These are phyloP conservation scores for Heliornis fulica DNA, from an alignment of 2,113 vertebrate species.

Conservation along the genomic window DNA sequence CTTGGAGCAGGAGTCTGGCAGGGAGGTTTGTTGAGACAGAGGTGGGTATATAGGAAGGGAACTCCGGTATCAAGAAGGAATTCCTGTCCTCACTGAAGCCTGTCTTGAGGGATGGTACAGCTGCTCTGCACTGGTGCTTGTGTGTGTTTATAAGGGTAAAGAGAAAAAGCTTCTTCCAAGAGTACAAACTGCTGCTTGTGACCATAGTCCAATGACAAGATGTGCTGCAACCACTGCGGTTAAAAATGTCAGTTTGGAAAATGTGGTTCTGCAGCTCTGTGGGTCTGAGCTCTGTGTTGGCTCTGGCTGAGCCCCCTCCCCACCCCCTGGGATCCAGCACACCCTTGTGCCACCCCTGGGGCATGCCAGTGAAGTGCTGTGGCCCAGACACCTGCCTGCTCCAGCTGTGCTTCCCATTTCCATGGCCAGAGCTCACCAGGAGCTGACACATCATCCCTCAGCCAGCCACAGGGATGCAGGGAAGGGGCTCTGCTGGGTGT, in stretches of 20 bases:
- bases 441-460: background rate
- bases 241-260: background rate
- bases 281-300: background rate
- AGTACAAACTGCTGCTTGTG: background rate
- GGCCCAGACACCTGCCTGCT: background rate
- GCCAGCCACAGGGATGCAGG: background rate
- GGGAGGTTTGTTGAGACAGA: fast-evolving
- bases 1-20: background rate
- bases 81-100: background rate
- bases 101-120: background rate
- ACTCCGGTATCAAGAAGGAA: background rate
- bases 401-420: background rate
- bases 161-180: background rate
- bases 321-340: background rate
- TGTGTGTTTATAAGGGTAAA: background rate
- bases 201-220: background rate
- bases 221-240: background rate
- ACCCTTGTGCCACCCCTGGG: background rate
- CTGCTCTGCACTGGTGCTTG: background rate
- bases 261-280: background rate
- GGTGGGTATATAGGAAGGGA: fast-evolving
- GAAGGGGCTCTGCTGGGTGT: fast-evolving
- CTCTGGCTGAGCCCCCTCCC: background rate
- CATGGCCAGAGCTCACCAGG: background rate
- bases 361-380: background rate